Evolutionary conservation across 2,113 vertebrate species (phyloP), one percentile per base, ranked within the genome.

Genomic region (Naja naja): DNA sequence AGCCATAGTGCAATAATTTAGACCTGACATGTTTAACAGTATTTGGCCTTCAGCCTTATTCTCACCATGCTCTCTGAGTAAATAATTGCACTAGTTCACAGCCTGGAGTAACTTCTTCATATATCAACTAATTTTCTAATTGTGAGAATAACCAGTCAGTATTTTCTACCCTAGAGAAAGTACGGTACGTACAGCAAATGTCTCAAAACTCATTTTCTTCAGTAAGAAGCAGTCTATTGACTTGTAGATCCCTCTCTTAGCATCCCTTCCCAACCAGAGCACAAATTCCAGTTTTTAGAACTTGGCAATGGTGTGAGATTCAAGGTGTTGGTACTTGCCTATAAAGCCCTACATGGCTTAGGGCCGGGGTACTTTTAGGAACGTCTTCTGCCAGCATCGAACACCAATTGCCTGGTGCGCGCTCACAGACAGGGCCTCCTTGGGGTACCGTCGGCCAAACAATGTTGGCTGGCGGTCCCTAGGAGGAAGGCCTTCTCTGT

Each of bases 21-120:
- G 81, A 93, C 89, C 89, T 88, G 87, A 93, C 93, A 91, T 53
- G 92, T 92, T 95, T 91, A 89, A 90, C 89, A 93, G 87, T 56
- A 90, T 74, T 94, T 45, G 87, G 93, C 91, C 90, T 90, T 93
- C 93, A 91, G 20, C 89, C 91, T 89, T 43, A 49, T 89, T 94
- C 23, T 39, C 74, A 47, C 88, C 94, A 43, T 86, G n/a, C 30
- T 55, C 93, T 55, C 45, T 60, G 53, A 8, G 1, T 49, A 85
- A 90, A 93, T 86, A 85, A 94, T 10, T 69, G 92, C 58, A 25
- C 0, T 34, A 53, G 92, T 90, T 93, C 90, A 55, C 74, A 88
- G 45, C 88, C 52, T 53, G 90, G 90, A 93, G 93, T 3, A 81
- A 56, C 87, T 85, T 27, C 52, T 92, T 95, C 93, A n/a, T 88